phyloP scores from a whole-genome alignment of 2,113 vertebrate genomes.

The Trochalopteron elliotii region DNA sequence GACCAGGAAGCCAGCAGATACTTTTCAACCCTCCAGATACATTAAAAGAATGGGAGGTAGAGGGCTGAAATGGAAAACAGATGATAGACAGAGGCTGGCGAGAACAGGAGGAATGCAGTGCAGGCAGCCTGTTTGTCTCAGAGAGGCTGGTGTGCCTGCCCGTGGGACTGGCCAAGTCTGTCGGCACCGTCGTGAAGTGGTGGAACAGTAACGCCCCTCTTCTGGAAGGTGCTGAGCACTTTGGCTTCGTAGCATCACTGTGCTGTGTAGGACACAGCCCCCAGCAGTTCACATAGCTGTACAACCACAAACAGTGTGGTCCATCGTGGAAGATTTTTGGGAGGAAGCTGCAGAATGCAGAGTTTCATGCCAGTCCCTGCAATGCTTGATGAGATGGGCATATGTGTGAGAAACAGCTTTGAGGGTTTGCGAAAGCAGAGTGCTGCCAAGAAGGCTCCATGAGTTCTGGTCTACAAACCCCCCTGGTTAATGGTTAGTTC shows the following conservation, averaged over 20 bases:
- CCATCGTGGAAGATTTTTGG: neutral
- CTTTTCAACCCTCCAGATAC: conserved; percentile 18
- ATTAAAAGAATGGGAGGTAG: conserved; percentile 40
- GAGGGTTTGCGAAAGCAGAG: neutral
- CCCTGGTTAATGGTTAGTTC: neutral
- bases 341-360: neutral
- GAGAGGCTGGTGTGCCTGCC: neutral
- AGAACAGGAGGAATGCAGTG: conserved; percentile 12
- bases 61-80: conserved; percentile 54
- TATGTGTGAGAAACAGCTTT: neutral
- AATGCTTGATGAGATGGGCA: neutral
- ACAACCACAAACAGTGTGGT: neutral
- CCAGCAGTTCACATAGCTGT: neutral
- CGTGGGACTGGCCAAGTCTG: neutral
- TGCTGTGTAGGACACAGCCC: neutral
- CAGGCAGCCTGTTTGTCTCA: neutral
- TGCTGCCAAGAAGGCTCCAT: neutral
- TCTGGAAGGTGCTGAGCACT: neutral
- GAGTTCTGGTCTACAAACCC: neutral
- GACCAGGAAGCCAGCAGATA: neutral
- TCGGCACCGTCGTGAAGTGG: neutral
- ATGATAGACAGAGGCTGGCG: conserved; percentile 36
- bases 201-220: neutral
- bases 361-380: neutral
- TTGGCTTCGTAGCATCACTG: neutral